A percentile compares a stretch with the other conserved stretches of the same genome.
Conservation (phyloP, 2,797 vertebrate species). For the Channallabes apus region DNA sequence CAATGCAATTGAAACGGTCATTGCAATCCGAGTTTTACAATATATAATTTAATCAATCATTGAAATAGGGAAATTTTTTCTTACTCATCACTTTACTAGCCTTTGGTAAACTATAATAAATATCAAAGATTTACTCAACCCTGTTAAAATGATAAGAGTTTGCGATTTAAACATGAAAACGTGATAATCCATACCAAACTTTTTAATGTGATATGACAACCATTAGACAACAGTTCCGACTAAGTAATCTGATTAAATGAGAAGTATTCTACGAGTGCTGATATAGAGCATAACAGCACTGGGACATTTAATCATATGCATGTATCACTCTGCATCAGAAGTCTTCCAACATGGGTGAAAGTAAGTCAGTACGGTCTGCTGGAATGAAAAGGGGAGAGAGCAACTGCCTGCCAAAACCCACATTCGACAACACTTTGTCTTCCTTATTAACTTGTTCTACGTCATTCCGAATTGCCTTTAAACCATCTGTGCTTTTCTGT, state of each 20-base stretch:
- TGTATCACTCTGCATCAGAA: too few species aligned
- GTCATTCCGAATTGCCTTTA: too few species aligned
- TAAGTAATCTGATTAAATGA: too few species aligned
- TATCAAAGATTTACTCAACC: not conserved
- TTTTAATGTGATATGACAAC: not conserved
- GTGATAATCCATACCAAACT: not conserved
- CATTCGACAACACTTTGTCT: too few species aligned
- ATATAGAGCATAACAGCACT: too few species aligned
- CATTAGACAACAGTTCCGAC: not conserved
- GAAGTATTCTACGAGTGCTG: not conserved
- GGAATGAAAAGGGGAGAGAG: too few species aligned
- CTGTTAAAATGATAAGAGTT: not conserved
- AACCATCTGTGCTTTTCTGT: too few species aligned
- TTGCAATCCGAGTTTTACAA: not conserved
- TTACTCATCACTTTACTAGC: not conserved
- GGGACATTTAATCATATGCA: too few species aligned
- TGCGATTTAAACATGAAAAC: not conserved
- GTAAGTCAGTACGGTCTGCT: too few species aligned
- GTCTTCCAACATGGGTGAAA: too few species aligned
- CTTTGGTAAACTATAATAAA: not conserved
- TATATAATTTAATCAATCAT: not conserved
- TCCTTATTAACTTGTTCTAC: too few species aligned
- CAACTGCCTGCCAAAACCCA: too few species aligned
- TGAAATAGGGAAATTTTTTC: not conserved
- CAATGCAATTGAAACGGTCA: not conserved